Base-by-base conservation (phyloP, 2,888 invertebrate species). In the Adelognathus sp. region DNA sequence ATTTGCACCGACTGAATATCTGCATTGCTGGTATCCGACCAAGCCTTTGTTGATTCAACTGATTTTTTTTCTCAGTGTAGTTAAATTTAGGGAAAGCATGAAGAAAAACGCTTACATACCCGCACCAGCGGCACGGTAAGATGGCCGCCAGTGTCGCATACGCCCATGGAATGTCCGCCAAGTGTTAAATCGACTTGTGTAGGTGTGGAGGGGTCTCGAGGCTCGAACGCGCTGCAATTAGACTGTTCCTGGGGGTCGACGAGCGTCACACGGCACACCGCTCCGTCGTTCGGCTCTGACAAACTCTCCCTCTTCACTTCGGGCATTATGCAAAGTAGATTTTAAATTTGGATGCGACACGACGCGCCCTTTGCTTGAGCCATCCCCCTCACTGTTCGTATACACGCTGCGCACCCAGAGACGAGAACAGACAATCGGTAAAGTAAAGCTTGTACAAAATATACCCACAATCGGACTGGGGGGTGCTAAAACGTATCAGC, bases 241-340 rank as follows among this genome's bases (percentile, higher is more conserved):
- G 89, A 84, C 85, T 86, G 81, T 81, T 79, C 84, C 84, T 86
- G 81, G 82, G 82, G 85, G 82, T 84, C 85, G 84, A 75, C 83
- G 83, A 76, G 83, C 63, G 73, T 82, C 81, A 79, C 80, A 83
- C n/a, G n/a, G n/a, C n/a, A 41, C 18, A 52, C 69, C 69, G 73
- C 56, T 33, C 50, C 60, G 46, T 41, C 50, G 36, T 18, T 14
- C 9, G 33, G 18, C 2, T 56, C 56, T 36, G 6, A 27, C 36
- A n/a, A n/a, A n/a, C 41, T 33, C 74, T 70, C 71, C 41, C 73
- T 66, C 56, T 39, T 72, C 61, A 67, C 63, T 76, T 84, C 85
- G 80, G 80, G 86, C 85, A 90, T 91, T 91, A 91, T 91, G 91
- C 90, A 90, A 90, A 91, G 85, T 83, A 89, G 88, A 91, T 91